These are phyloP conservation scores for Camponotus floridanus DNA, from an alignment of 1,140 invertebrate species.

Conservation along the genomic window DNA sequence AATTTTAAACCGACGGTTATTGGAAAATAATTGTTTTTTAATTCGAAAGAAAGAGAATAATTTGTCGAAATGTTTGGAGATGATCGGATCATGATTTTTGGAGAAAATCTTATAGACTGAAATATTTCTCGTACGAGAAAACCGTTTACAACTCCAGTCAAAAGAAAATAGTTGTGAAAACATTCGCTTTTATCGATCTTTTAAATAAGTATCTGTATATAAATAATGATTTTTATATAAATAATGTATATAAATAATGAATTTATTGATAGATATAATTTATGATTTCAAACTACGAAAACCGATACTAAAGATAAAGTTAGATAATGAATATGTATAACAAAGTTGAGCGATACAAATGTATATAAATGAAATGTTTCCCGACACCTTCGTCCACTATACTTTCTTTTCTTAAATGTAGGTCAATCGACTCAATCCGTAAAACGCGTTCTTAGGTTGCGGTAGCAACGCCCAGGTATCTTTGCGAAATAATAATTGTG, in stretches of 20 bases:
- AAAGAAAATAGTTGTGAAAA: constrained; percentile 7
- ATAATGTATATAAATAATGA: not conserved
- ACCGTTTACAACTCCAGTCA: not conserved
- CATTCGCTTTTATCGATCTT: not conserved
- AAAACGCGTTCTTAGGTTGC: constrained; percentile 50
- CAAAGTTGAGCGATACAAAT: not conserved
- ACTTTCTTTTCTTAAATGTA: constrained; percentile 62
- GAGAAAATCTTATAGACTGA: constrained; percentile 10
- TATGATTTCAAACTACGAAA: not conserved
- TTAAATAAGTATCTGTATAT: not conserved
- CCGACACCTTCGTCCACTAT: constrained; percentile 15
- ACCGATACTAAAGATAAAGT: not conserved
- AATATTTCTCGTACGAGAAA: constrained; percentile 14
- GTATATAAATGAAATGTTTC: constrained; percentile 33
- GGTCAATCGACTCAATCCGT: constrained; percentile 50
- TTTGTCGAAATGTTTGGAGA: constrained; percentile 5
- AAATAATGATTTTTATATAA: not conserved
- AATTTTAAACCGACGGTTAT: not conserved
- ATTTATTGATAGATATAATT: not conserved
- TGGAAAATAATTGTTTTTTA: constrained; percentile 20
- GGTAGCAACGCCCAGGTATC: constrained; percentile 1
- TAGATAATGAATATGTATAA: not conserved
- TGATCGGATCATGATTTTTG: no score
- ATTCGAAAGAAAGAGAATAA: constrained; percentile 17
- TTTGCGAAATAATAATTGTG: constrained; percentile 49